Base-by-base conservation (phyloP, 2,797 vertebrate genomes). In the Schizopygopsis pylzovi region DNA sequence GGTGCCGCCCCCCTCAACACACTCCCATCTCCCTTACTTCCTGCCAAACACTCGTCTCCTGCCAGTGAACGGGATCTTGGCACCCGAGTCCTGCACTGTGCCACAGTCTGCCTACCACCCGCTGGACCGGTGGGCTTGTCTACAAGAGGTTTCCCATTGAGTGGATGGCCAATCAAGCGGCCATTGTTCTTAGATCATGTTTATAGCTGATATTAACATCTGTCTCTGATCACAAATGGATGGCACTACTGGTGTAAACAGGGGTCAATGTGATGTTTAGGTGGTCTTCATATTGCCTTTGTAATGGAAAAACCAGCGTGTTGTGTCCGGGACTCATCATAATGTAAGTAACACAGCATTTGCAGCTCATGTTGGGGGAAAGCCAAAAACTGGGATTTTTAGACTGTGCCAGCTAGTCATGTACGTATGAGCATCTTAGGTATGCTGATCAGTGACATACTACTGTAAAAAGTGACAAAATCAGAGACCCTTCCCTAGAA, bases 61-160 rank as follows among this genome's bases (percentile, higher is more conserved):
- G 92, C 92, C 93, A 93, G 90, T 49, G 89, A 83, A 88, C 86
- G 88, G 92, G 91, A 88, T 89, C 90, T 92, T 94, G 93, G 92
- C 92, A 82, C 79, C n/a, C 4, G 10, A 33, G 61, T 4, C 37
- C 85, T 83, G 56, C 52, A 81, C 22, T 85, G 84, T 61, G 77
- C 77, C 47, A 80, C 84, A 72, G 84, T 79, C 84, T 85, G 85
- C 70, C 61, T 56, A 73, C 54, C 54, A 43, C 85, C 71, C 79
- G 61, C 87, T 72, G 77, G 67, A 67, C 25, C 25, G 61, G 61
- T 65, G 61, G 61, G 61, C 61, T 63, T 6, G 25, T 61, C 76
- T 87, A 67, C 33, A 25, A 67, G 52, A 43, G 63, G 52, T 85
- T 79, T 22, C 83, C 73, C 20, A 39, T 47, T 54, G 72, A 83